Conservation (phyloP, 30 jellyfish, hydroid and myxozoan genomes). For the Pelagia noctiluca region DNA sequence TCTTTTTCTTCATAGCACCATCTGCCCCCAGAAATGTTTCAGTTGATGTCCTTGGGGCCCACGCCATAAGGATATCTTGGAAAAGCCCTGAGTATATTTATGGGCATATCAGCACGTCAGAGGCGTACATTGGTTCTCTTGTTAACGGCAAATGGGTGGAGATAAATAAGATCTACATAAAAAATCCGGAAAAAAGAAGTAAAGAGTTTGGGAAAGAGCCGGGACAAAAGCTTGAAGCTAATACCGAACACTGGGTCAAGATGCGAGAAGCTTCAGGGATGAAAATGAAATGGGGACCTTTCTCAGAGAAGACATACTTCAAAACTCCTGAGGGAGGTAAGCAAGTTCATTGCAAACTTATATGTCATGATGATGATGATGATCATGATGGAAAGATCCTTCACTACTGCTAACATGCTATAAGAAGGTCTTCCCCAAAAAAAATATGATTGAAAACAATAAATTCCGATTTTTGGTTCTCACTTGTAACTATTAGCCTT, state of each 20-base stretch:
- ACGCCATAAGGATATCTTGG: conserved; percentile 61
- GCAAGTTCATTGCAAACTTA: not conserved
- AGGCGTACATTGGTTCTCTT: conserved; percentile 21
- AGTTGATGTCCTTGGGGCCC: conserved; percentile 38
- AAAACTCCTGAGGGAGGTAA: conserved; percentile 93
- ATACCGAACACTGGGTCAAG: conserved; percentile 46
- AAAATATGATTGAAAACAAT: too few relatives aligned
- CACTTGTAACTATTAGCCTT: too few relatives aligned
- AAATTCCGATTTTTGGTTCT: too few relatives aligned
- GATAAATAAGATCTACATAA: not conserved
- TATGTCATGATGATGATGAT: not conserved
- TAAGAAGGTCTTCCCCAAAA: not conserved
- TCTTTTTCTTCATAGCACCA: conserved; percentile 73
- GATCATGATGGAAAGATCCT: not conserved
- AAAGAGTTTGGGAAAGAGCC: conserved; percentile 3
- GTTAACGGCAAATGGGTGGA: conserved; percentile 39
- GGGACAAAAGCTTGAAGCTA: conserved; percentile 37
- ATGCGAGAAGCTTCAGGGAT: conserved; percentile 84
- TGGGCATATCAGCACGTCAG: conserved; percentile 66
- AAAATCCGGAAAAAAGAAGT: conserved; percentile 32
- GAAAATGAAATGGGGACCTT: conserved; percentile 80
- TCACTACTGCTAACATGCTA: not conserved
- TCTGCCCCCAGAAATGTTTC: conserved; percentile 75
- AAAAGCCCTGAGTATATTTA: conserved; percentile 47
- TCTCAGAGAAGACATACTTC: conserved; percentile 31